Evolutionary conservation across 53 echinoderm and acorn worm species (phyloP).

Genomic region (Patiria pectinifera): DNA sequence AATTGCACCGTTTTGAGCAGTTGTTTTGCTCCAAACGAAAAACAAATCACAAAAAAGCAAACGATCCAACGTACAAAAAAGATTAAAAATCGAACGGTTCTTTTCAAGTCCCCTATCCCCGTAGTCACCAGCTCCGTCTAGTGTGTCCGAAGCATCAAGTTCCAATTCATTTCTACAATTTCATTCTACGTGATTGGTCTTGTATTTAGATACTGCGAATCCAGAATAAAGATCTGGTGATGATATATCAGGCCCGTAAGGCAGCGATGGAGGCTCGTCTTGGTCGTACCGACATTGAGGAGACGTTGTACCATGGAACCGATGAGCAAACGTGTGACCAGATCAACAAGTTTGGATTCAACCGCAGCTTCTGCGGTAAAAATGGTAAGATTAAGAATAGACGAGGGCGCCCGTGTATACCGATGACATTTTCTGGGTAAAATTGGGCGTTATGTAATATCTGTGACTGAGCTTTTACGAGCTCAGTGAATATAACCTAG

Average conservation of each 20-base stretch:
- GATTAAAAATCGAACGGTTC: no score
- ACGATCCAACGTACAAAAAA: no score
- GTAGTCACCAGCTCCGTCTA: no score
- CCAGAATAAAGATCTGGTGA: conserved; percentile 60
- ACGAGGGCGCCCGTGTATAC: background rate
- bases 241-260: conserved; percentile 63
- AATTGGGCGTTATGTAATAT: no score
- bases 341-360: conserved; percentile 64
- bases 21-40: no score
- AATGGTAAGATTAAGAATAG: conserved; percentile 53
- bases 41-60: no score
- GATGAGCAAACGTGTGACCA: conserved; percentile 42
- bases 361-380: conserved; percentile 73
- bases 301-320: conserved; percentile 67
- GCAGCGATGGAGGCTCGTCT: conserved; percentile 10
- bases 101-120: no score
- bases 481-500: no score
- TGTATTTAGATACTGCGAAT: conserved; percentile 57
- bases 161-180: background rate
- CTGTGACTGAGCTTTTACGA: no score
- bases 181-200: background rate
- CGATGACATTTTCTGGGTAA: background rate
- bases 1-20: no score
- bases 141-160: background rate
- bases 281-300: conserved; percentile 33